Conservation (phyloP, 1,140 invertebrate species). For the Lysiphlebus fabarum region DNA sequence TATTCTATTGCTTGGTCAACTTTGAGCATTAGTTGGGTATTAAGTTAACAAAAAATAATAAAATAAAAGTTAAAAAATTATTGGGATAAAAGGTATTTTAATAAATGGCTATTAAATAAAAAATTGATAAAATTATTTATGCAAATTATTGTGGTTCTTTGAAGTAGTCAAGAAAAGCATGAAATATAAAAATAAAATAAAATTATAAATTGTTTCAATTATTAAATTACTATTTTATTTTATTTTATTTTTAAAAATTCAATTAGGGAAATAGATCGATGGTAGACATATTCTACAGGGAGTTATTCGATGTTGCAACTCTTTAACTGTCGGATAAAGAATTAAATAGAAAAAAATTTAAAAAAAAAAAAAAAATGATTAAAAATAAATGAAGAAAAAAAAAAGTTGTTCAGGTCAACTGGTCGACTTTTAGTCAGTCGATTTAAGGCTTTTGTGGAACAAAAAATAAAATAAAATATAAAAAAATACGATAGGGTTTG, state of each 20-base stretch:
- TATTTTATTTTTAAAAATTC: conserved; percentile 7
- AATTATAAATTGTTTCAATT: too few relatives aligned
- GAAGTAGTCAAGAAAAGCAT: neutral
- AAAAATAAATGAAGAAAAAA: conserved; percentile 9
- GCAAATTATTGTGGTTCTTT: neutral
- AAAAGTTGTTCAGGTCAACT: conserved; percentile 17
- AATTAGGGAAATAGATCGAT: conserved; percentile 10
- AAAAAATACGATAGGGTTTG: conserved; percentile 15
- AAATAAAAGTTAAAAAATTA: neutral
- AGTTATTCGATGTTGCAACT: neutral
- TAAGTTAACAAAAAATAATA: conserved; percentile 6
- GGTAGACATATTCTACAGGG: conserved; percentile 1
- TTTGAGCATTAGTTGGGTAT: too few relatives aligned
- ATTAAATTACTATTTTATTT: too few relatives aligned
- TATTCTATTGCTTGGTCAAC: too few relatives aligned
- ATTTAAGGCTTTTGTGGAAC: too few relatives aligned
- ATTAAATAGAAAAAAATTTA: neutral
- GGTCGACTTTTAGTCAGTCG: conserved; percentile 8
- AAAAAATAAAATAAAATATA: conserved; percentile 3
- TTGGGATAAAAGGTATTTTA: neutral
- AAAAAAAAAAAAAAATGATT: conserved; percentile 4
- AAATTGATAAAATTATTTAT: neutral
- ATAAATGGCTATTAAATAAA: neutral
- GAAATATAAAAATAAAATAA: too few relatives aligned
- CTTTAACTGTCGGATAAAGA: neutral